Base-by-base conservation (phyloP, 2,797 vertebrate genomes). In the Neosilurus hyrtlii region DNA sequence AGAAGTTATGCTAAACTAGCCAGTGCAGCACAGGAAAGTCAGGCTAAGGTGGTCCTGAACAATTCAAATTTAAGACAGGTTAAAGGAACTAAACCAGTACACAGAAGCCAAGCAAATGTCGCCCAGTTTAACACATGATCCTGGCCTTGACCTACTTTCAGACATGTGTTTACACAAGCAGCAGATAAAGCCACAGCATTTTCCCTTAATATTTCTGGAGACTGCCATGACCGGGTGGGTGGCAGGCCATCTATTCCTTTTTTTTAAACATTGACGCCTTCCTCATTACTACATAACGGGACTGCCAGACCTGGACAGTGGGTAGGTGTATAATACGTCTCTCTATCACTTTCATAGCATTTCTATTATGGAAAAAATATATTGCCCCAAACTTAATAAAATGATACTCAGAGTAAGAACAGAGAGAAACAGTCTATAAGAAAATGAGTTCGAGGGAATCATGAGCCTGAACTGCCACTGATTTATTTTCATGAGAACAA, bases 181-280 rank as follows among this genome's bases (percentile, higher is more conserved):
- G 24, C 71, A 65, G 67, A 82, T 80, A 83, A 88, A 88, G 70
- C 87, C 88, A 77, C 82, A 86, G 70, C 77, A 66, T 84, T 86
- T 84, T 85, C 66, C 74, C 83, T 81, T 68, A 87, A 86, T 86
- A 84, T 86, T 86, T 84, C 80, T 82, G 26, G 66, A 85, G 66
- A 76, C 76, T 83, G 82, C 65, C 70, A 57, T 77, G 82, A 62
- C 74, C 16, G 72, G 57, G 80, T 81, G 72, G 59, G 75, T 82
- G 83, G 82, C 82, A 79, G 75, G 30, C 56, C 66, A 26, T 81
- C 63, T 26, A 24, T 57, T 54, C 37, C 65, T 77, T 66, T 80
- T 49, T 82, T 43, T 61, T 83, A 5, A 77, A 76, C 65, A 51
- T 56, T 51, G 78, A 79, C 79, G 75, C 79, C 73, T 72, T 81